These are phyloP conservation scores for Hypomecis punctinalis DNA, from an alignment of 2,888 invertebrate species.

Conservation along the genomic window DNA sequence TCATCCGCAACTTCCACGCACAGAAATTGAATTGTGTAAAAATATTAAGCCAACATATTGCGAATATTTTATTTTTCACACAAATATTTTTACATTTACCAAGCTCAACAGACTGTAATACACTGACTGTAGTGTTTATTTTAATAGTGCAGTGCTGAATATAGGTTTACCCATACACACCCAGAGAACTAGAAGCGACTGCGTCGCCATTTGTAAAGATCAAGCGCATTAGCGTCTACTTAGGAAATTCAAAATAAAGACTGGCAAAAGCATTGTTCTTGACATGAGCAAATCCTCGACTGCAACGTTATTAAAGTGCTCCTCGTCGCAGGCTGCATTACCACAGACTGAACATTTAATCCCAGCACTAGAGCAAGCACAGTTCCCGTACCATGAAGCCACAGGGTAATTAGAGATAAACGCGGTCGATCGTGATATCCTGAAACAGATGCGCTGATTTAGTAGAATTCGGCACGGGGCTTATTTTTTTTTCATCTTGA, in stretches of 20 bases:
- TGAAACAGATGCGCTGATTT: too few relatives aligned
- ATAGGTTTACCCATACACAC: neutral
- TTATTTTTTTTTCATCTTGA: too few relatives aligned
- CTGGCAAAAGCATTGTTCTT: constrained; percentile 52
- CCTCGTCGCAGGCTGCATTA: constrained; percentile 49
- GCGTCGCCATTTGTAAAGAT: constrained; percentile 25
- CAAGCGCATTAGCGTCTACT: constrained; percentile 39
- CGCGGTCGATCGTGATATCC: too few relatives aligned
- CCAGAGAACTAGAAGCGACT: constrained; percentile 3
- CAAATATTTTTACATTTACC: too few relatives aligned
- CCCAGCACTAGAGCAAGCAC: constrained; percentile 37
- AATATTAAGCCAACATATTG: too few relatives aligned
- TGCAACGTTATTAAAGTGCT: constrained; percentile 49
- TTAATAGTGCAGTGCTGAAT: neutral
- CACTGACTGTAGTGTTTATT: too few relatives aligned
- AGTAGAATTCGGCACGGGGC: too few relatives aligned
- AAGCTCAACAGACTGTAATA: too few relatives aligned
- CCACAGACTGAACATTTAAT: constrained; percentile 52
- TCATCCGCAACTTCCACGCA: too few relatives aligned
- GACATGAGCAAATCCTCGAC: constrained; percentile 48
- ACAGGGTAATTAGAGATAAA: too few relatives aligned
- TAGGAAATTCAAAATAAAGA: constrained; percentile 38
- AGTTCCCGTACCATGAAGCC: neutral
- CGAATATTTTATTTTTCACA: too few relatives aligned
- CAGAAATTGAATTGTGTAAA: too few relatives aligned